Conservation (phyloP, 2,797 vertebrate genomes). For the Hydrophis major region DNA sequence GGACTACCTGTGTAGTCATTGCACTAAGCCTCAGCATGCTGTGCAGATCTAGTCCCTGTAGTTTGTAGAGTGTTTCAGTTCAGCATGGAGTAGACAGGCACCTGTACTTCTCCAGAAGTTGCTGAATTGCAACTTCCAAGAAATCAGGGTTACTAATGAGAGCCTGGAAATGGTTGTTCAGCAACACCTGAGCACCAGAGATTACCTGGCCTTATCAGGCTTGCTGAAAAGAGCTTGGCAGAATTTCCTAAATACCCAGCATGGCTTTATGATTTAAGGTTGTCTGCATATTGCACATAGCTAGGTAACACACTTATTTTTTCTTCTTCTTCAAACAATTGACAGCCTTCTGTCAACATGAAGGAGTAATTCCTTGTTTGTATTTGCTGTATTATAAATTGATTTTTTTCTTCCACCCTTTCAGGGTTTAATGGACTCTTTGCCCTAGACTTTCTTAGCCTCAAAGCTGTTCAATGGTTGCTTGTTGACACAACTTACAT, state of each 20-base stretch:
- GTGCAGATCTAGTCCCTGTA: neutral
- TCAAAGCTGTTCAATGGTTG: neutral
- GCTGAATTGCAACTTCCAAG: neutral
- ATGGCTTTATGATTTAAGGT: neutral
- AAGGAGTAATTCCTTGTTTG: neutral
- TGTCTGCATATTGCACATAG: neutral
- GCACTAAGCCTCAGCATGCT: neutral
- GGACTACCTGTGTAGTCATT: neutral
- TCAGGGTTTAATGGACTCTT: neutral
- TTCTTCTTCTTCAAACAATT: neutral
- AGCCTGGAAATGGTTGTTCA: neutral
- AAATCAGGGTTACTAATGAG: neutral
- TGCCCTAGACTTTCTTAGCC: neutral
- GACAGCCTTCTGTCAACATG: neutral
- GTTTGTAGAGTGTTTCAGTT: neutral
- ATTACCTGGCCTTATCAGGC: neutral
- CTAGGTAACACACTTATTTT: neutral
- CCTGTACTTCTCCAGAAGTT: neutral
- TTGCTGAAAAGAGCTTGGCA: neutral
- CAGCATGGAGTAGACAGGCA: neutral
- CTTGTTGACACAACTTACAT: neutral
- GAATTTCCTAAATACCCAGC: neutral
- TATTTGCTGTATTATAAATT: neutral
- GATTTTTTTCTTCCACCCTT: neutral
- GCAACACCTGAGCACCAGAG: neutral